A percentile compares a stretch with the other conserved stretches of the same genome.
Evolutionary conservation across 2,797 vertebrate species (phyloP).

Genomic region (Toxotes lorentzi): DNA sequence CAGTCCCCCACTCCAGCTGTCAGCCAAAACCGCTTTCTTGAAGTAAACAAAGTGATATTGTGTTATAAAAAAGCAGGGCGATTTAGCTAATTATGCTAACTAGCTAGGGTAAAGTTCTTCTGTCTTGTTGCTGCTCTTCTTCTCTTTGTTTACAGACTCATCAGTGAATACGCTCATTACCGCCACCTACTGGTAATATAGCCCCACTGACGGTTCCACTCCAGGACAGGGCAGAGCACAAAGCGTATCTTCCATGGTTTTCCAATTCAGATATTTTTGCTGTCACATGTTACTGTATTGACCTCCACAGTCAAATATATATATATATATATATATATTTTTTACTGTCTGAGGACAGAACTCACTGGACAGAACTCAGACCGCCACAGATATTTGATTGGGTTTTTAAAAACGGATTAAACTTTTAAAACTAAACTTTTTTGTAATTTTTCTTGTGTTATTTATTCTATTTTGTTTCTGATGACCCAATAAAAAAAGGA

Average conservation of each 20-base stretch:
- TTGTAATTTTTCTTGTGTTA: not conserved
- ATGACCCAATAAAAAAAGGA: not conserved
- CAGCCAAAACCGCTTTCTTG: not conserved
- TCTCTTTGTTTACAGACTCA: slow-evolving; percentile 12
- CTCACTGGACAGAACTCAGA: not conserved
- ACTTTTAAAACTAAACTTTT: not conserved
- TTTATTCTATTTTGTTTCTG: slow-evolving; percentile 2
- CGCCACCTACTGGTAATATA: slow-evolving; percentile 20
- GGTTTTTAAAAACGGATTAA: too few species aligned
- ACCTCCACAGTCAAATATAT: not conserved
- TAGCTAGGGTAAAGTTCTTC: not conserved
- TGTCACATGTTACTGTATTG: not conserved
- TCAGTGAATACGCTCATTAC: not conserved
- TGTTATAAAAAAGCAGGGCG: too few species aligned
- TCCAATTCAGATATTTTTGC: not conserved
- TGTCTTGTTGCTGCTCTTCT: slow-evolving; percentile 48
- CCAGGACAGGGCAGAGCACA: not conserved
- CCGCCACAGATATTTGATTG: not conserved
- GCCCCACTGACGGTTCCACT: not conserved
- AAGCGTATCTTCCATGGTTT: not conserved
- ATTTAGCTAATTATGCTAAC: not conserved
- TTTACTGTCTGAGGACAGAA: too few species aligned
- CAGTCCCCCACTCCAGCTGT: not conserved
- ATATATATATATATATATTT: too few species aligned
- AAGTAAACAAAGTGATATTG: too few species aligned